Percentiles rank a stretch among this genome's conserved stretches.
phyloP scores from a whole-genome alignment of 1,140 invertebrate genomes.

The Centruroides sculpturatus region DNA sequence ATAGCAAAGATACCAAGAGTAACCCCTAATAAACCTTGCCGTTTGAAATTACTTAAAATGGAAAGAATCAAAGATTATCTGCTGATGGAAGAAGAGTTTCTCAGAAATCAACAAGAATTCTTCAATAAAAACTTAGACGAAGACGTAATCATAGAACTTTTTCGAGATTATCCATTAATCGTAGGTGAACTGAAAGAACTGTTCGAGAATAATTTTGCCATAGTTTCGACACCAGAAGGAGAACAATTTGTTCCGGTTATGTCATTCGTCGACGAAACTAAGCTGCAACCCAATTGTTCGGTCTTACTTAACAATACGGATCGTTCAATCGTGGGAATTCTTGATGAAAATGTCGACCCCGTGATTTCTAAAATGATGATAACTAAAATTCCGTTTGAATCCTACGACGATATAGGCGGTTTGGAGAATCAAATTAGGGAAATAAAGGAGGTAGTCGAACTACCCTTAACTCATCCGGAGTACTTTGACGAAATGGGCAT shows the following conservation, averaged over 20 bases:
- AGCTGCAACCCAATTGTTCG: constrained; percentile 95
- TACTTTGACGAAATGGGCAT: constrained; percentile 99
- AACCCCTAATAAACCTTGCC: too few relatives aligned
- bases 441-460: constrained; percentile 97
- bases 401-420: constrained; percentile 99
- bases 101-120: too few relatives aligned
- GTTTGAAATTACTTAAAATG: too few relatives aligned
- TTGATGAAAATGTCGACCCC: constrained; percentile 99
- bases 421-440: constrained; percentile 98
- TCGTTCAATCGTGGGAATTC: constrained; percentile 94
- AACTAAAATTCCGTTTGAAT: constrained; percentile 98
- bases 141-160: constrained; percentile 80
- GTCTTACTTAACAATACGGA: constrained; percentile 98
- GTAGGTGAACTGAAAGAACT: constrained; percentile 99
- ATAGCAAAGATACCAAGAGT: too few relatives aligned
- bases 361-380: constrained; percentile 99
- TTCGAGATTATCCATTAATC: constrained; percentile 97
- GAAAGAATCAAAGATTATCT: too few relatives aligned
- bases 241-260: constrained; percentile 99
- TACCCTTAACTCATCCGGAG: constrained; percentile 98
- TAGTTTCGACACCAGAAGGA: constrained; percentile 97
- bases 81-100: too few relatives aligned
- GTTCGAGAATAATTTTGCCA: constrained; percentile 99
- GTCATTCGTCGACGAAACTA: constrained; percentile 99
- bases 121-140: too few relatives aligned